A percentile compares a stretch with the other conserved stretches of the same genome.
Evolutionary conservation across 2,797 vertebrate species (phyloP).

Genomic region (Molossus alvarezi): DNA sequence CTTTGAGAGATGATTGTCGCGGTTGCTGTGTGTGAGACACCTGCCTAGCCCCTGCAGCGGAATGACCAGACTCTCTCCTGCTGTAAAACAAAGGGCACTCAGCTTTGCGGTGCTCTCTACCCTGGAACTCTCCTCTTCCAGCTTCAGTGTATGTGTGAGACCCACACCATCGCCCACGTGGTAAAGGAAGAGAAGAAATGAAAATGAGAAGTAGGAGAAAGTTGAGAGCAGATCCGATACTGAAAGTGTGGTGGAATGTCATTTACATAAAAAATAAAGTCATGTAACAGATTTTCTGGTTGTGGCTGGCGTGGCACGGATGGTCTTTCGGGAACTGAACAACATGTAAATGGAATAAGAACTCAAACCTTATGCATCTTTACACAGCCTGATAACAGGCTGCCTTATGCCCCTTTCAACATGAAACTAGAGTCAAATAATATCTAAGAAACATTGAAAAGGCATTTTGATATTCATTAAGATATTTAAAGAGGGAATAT

Average conservation of each 20-base stretch:
- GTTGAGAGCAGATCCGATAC: background rate
- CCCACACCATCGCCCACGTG: background rate
- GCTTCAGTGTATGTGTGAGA: background rate
- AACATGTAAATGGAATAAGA: background rate
- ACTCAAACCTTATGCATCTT: background rate
- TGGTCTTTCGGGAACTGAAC: background rate
- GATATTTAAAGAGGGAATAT: background rate
- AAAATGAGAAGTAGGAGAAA: background rate
- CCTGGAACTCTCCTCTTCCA: background rate
- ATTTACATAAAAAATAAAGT: background rate
- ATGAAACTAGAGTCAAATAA: background rate
- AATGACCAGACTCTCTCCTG: background rate
- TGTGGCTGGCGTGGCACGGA: background rate
- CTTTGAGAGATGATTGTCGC: background rate
- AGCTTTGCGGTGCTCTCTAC: background rate
- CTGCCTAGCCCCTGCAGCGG: background rate
- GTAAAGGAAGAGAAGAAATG: background rate
- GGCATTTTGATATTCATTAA: background rate
- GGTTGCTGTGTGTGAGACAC: background rate
- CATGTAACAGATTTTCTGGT: background rate
- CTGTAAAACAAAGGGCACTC: background rate
- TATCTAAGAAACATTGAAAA: constrained; percentile 4
- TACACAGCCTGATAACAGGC: background rate
- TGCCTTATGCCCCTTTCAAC: background rate
- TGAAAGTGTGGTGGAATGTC: background rate